These are phyloP conservation scores for Bombycilla garrulus DNA, from an alignment of 2,113 vertebrate genomes.

Conservation along the genomic window DNA sequence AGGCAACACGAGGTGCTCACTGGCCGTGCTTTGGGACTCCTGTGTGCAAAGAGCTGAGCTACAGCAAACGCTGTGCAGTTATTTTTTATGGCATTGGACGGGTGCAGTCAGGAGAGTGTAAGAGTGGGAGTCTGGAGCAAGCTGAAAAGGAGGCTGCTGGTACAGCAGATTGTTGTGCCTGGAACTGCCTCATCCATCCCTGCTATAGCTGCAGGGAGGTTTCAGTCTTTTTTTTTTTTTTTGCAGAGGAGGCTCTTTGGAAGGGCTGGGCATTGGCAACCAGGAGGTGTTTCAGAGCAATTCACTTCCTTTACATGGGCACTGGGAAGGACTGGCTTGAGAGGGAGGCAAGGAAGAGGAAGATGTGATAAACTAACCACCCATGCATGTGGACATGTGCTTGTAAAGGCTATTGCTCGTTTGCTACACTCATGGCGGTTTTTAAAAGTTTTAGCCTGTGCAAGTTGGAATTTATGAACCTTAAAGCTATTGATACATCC, in stretches of 20 bases:
- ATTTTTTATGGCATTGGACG: background rate
- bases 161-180: background rate
- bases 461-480: background rate
- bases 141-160: background rate
- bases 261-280: background rate
- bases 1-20: background rate
- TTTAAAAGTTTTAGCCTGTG: background rate
- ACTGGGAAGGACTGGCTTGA: background rate
- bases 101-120: background rate
- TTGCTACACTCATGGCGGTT: background rate
- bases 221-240: no score
- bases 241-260: background rate
- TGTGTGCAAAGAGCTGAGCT: background rate
- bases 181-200: background rate
- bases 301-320: background rate
- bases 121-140: background rate
- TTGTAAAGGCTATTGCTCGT: background rate
- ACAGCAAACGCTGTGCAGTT: background rate
- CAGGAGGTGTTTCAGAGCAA: background rate
- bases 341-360: background rate
- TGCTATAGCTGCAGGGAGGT: background rate
- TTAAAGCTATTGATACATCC: background rate
- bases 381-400: accelerated
- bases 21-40: background rate
- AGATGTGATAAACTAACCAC: background rate